Base-by-base conservation (phyloP, 2,113 vertebrate genomes). In the Coptodon bakossiorum region DNA sequence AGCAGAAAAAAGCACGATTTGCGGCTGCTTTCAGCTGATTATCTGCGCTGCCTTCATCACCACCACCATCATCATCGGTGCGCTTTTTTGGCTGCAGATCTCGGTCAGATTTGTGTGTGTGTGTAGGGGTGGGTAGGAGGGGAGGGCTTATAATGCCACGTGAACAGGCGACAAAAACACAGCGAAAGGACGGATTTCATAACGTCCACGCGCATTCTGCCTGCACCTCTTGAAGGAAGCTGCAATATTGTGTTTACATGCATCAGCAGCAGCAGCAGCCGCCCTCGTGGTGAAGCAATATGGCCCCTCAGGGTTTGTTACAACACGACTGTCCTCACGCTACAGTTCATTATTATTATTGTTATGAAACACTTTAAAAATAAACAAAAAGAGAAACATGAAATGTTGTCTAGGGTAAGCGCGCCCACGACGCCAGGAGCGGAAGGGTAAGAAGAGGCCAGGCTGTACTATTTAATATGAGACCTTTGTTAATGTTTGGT, bases 151-250 rank as follows among this genome's bases (percentile, higher is more conserved):
- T 43, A 38, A 48, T 85, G 90, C 90, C 91, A 94, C 91, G 90
- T 95, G 94, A 93, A 89, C 89, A 82, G 81, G 86, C 82, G 86
- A 88, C 91, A 87, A 89, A 93, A 91, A 92, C 90, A 93, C 85
- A 63, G 73, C 6, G 63, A 82, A 66, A 73, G 63, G 83, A 66
- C 86, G 71, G 82, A 86, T 94, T 93, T 93, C 86, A 88, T 88
- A 90, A 93, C 80, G 54, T 82, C 82, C 89, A 59, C 89, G 84
- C 89, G 86, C 87, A 14, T 81, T 16, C 85, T 63, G 88, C 86
- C 73, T 61, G 88, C 85, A 79, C 43, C 57, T 83, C 40, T 78
- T 1, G 68, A 48, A n/a, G 56, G 79, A 40, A 83, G 81, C 89
- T 90, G 93, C 91, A 83, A 17, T 52, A 81, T 61, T 90, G 84